Conservation (phyloP, 2,113 vertebrate genomes). For the Eulacestoma nigropectus region DNA sequence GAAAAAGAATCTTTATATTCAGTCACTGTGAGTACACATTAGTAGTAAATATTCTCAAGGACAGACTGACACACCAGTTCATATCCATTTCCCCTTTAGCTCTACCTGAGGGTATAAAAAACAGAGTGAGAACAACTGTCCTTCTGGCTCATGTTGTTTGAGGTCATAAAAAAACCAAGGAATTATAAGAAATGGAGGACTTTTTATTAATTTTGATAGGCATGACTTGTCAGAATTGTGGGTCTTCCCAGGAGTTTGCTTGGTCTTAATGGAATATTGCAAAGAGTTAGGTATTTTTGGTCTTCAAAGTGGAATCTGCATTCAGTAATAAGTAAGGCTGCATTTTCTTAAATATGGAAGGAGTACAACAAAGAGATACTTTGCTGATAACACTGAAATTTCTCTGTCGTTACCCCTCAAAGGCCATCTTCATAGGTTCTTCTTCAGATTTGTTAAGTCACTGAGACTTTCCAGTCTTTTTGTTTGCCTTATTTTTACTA, state of each 20-base stretch:
- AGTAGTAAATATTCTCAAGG: neutral
- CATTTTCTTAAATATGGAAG: neutral
- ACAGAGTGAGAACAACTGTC: neutral
- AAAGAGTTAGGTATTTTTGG: neutral
- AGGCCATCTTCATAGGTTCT: neutral
- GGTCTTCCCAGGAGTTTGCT: neutral
- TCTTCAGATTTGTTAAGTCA: neutral
- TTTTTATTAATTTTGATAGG: neutral
- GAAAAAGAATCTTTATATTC: neutral
- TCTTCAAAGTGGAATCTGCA: neutral
- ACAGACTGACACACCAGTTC: neutral
- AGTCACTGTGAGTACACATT: neutral
- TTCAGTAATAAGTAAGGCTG: neutral
- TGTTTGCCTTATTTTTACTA: neutral
- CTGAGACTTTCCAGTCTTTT: neutral
- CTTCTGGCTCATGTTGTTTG: neutral
- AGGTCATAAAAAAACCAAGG: neutral
- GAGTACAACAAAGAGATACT: neutral
- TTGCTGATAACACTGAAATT: neutral
- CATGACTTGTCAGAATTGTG: neutral
- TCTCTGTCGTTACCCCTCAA: neutral
- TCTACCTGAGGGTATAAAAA: neutral
- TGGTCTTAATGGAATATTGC: neutral
- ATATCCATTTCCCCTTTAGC: neutral
- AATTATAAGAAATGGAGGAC: neutral